Conservation (phyloP, 2,888 invertebrate species). For the Orthosia incerta region DNA sequence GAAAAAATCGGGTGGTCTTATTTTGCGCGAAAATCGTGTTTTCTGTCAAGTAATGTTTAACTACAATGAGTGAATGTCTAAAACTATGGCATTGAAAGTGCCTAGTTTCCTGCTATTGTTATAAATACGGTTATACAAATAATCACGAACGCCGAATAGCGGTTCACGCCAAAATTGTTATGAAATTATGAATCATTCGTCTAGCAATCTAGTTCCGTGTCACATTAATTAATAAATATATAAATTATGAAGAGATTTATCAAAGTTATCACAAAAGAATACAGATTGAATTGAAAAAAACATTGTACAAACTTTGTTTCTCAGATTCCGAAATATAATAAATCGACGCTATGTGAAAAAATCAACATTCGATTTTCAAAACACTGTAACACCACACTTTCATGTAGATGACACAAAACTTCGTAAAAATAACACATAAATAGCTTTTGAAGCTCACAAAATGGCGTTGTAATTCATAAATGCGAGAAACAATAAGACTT, state of each 20-base stretch:
- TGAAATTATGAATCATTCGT: conserved; percentile 53
- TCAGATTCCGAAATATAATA: conserved; percentile 15
- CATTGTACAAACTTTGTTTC: conserved; percentile 58
- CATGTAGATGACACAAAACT: conserved; percentile 21
- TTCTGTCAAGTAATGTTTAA: neutral
- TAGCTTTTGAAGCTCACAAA: conserved; percentile 75
- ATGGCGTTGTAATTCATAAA: conserved; percentile 85
- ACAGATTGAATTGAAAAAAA: neutral
- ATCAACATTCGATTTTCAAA: conserved; percentile 57
- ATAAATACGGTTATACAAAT: conserved; percentile 50
- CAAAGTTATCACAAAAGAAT: neutral
- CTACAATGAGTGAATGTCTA: neutral
- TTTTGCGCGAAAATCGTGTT: conserved; percentile 47
- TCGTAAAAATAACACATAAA: conserved; percentile 64
- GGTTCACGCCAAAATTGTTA: conserved; percentile 33
- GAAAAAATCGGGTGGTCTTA: neutral
- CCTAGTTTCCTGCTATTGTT: conserved; percentile 29
- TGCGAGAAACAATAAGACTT: conserved; percentile 84
- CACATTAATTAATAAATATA: neutral
- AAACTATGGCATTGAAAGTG: conserved; percentile 17
- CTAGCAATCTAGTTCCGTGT: conserved; percentile 41
- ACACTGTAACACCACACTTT: conserved; percentile 49
- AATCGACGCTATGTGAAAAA: conserved; percentile 63
- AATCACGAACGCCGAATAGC: conserved; percentile 35
- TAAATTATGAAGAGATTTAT: neutral